Percentiles rank a stretch among this genome's conserved stretches.
Conservation (phyloP, 2,888 invertebrate genomes). For the Poecilus cupreus region DNA sequence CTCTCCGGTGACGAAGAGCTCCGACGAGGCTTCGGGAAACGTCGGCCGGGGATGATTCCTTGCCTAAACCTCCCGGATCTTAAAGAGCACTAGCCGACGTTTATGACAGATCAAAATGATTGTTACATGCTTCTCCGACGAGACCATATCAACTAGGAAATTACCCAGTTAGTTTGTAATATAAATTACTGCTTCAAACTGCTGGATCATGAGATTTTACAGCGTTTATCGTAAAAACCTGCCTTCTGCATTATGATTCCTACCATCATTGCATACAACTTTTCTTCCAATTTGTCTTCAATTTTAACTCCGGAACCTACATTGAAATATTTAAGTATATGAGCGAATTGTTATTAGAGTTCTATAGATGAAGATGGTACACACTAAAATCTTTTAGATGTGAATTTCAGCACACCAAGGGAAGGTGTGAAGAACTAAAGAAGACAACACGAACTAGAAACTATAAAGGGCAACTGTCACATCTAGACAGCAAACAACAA, state of each 20-base stretch:
- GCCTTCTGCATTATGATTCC: not conserved
- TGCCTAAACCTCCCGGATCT: constrained; percentile 26
- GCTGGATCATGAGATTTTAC: constrained; percentile 12
- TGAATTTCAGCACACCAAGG: too few species aligned
- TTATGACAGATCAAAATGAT: constrained; percentile 51
- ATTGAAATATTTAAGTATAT: too few species aligned
- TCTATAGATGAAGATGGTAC: too few species aligned
- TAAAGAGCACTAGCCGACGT: constrained; percentile 42
- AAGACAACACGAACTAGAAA: too few species aligned
- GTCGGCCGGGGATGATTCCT: too few species aligned
- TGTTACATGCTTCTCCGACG: constrained; percentile 42
- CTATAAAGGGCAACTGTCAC: too few species aligned
- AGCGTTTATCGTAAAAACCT: constrained; percentile 2
- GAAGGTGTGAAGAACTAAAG: too few species aligned
- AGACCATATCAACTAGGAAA: constrained; percentile 37
- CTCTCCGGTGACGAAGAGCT: constrained; percentile 25
- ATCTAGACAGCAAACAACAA: not conserved
- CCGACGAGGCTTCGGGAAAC: not conserved
- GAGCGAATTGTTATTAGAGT: too few species aligned
- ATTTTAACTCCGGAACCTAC: too few species aligned
- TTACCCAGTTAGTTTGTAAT: constrained; percentile 33
- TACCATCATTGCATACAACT: not conserved
- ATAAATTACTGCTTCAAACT: constrained; percentile 43
- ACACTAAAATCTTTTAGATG: too few species aligned
- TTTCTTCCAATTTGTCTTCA: too few species aligned